Percentiles rank a stretch among this genome's conserved stretches.
These are phyloP conservation scores for Bolinopsis microptera DNA, from an alignment of 37 sponge, comb jelly and placozoan genomes.

Conservation along the genomic window DNA sequence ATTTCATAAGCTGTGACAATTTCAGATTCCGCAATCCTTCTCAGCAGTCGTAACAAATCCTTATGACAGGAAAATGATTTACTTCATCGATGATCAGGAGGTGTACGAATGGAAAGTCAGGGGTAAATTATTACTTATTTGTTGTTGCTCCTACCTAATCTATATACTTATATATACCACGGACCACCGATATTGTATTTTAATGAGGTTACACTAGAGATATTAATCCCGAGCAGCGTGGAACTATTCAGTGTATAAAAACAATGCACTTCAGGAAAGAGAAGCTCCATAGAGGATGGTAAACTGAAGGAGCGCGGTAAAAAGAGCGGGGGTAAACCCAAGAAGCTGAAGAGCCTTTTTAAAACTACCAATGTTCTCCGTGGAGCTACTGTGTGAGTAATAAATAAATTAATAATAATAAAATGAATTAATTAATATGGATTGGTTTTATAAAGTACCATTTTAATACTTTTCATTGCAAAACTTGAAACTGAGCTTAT, in stretches of 20 bases:
- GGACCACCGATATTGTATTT: too few species aligned
- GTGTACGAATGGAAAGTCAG: conserved; percentile 22
- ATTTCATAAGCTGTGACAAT: too few species aligned
- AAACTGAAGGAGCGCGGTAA: neutral
- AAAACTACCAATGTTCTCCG: neutral
- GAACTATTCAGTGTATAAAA: neutral
- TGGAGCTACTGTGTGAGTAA: neutral
- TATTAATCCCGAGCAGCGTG: too few species aligned
- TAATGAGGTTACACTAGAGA: too few species aligned
- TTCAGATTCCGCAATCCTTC: neutral
- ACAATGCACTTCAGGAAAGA: neutral
- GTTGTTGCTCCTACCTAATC: too few species aligned
- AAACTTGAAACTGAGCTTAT: too few species aligned
- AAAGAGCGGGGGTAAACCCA: neutral
- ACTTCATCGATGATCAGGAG: neutral
- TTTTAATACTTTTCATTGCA: too few species aligned
- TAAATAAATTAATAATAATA: neutral
- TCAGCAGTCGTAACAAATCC: conserved; percentile 4
- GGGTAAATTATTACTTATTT: too few species aligned
- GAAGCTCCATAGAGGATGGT: neutral
- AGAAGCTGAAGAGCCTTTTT: neutral
- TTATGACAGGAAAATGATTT: neutral
- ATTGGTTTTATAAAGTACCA: neutral
- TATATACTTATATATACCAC: too few species aligned
- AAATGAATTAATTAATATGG: neutral